A percentile compares a stretch with the other conserved stretches of the same genome.
These are phyloP conservation scores for Neoscelio sp. DNA, from an alignment of 2,888 invertebrate species.

Conservation along the genomic window DNA sequence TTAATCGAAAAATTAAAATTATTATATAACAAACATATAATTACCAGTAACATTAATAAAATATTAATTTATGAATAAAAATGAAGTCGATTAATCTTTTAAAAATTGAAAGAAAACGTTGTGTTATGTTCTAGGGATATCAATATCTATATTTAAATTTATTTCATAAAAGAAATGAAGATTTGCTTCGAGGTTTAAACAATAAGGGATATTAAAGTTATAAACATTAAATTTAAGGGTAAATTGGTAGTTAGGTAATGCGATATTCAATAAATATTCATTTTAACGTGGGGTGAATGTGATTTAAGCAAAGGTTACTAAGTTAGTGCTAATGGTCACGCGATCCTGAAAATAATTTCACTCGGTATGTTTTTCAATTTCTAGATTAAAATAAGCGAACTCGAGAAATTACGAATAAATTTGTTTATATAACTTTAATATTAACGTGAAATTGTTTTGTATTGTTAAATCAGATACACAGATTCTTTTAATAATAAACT, in stretches of 20 bases:
- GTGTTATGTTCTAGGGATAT: no score
- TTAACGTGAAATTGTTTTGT: no score
- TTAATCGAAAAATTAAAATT: no score
- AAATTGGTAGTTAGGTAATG: constrained; percentile 22
- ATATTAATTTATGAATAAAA: no score
- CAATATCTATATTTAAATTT: no score
- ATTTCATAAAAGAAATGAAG: no score
- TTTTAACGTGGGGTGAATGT: constrained; percentile 50
- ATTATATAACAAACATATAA: no score
- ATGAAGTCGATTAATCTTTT: no score
- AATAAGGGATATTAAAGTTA: background rate
- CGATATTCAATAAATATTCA: constrained; percentile 67
- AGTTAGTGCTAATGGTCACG: constrained; percentile 58
- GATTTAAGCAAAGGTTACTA: constrained; percentile 46
- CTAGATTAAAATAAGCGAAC: background rate
- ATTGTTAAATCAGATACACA: background rate
- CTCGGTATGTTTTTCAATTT: constrained; percentile 6
- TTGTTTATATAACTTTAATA: no score
- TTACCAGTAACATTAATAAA: no score
- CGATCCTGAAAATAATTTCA: constrained; percentile 44
- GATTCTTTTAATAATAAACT: constrained; percentile 4
- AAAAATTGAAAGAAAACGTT: no score
- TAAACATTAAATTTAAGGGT: constrained; percentile 13
- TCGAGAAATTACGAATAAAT: background rate
- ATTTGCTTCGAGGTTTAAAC: constrained; percentile 10